phyloP scores from a whole-genome alignment of 2,113 vertebrate species.

The Geococcyx californianus region DNA sequence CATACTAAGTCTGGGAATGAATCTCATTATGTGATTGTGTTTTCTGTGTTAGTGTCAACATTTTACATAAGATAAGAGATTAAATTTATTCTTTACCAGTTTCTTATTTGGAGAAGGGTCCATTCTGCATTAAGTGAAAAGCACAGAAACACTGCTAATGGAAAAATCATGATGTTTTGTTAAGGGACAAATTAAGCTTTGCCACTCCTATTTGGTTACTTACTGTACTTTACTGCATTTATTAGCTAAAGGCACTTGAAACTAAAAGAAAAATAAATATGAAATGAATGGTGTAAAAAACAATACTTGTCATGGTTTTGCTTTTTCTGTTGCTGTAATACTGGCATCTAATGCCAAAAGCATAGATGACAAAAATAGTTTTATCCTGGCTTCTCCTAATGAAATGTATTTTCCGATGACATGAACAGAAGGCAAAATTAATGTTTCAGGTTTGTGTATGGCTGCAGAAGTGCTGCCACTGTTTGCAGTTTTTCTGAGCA shows the following conservation, averaged over 20 bases:
- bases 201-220: neutral
- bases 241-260: neutral
- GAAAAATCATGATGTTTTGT: neutral
- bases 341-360: neutral
- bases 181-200: neutral
- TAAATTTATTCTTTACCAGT: neutral
- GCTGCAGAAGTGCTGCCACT: neutral
- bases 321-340: neutral
- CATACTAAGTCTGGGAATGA: neutral
- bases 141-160: neutral
- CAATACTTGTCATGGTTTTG: neutral
- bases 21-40: neutral
- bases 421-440: neutral
- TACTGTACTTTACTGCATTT: neutral
- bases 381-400: neutral
- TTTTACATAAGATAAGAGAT: neutral
- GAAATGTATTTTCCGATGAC: neutral
- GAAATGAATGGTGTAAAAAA: neutral
- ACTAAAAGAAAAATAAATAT: neutral
- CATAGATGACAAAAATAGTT: neutral
- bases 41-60: neutral
- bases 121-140: neutral
- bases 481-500: neutral
- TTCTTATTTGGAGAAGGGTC: neutral
- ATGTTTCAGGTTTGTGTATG: neutral